Conservation (phyloP, 2,797 vertebrate species). For the Urosaurus nigricauda region DNA sequence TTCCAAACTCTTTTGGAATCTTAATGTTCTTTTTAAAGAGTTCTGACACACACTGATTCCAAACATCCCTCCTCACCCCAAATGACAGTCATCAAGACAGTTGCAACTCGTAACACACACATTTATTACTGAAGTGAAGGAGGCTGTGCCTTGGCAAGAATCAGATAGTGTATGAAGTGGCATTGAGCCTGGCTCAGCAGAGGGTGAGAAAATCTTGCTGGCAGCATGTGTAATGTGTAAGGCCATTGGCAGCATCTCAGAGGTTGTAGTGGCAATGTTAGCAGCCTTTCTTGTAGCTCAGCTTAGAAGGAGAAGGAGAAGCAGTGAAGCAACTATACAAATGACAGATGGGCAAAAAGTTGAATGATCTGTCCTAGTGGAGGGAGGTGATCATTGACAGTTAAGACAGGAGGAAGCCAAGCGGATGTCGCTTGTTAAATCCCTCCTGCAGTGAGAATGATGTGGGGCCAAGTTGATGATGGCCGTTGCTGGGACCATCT, state of each 20-base stretch:
- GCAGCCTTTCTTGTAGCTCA: neutral
- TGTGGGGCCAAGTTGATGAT: neutral
- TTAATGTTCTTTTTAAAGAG: neutral
- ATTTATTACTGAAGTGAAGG: neutral
- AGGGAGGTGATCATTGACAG: neutral
- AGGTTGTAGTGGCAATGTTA: neutral
- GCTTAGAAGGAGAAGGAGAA: neutral
- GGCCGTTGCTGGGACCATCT: slow-evolving; percentile 1
- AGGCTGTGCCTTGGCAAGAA: slow-evolving; percentile 4
- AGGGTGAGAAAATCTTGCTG: slow-evolving; percentile 36
- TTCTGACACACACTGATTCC: neutral
- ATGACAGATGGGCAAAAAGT: neutral
- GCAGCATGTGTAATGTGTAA: neutral
- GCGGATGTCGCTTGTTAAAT: neutral
- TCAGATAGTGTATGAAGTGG: neutral
- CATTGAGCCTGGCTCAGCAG: slow-evolving; percentile 7
- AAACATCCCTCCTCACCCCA: no score
- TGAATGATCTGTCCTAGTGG: neutral
- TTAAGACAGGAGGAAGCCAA: neutral
- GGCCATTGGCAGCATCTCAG: slow-evolving; percentile 20
- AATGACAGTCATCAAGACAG: neutral
- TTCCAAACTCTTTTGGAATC: neutral
- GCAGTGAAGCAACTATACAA: neutral
- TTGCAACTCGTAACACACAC: neutral
- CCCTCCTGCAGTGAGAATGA: neutral